Evolutionary conservation across 2,797 vertebrate genomes (phyloP), one percentile per base, ranked within the genome.

Genomic region (Sparus aurata): DNA sequence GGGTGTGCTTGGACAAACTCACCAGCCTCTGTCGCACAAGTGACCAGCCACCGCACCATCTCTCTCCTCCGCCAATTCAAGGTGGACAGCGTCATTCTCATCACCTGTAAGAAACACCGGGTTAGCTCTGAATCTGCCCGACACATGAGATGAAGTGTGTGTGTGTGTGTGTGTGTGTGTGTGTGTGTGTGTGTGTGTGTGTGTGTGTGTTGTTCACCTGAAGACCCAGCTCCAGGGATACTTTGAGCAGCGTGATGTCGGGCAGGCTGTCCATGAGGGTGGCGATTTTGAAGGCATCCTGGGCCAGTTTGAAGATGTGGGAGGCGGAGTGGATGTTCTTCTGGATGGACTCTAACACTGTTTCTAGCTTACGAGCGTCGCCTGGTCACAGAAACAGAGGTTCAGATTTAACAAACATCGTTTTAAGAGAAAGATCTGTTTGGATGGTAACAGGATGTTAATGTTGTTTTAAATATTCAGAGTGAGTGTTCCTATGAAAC

Each of bases 1-100:
- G 38, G 9, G 38, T 2, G 23, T 20, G 23, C 10, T 15, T 23
- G 10, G n/a, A 3, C 2, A n/a, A 57, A 22, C 98, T 84, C 93
- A 98, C 98, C 98, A 58, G 98, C 96, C 97, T 99, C 97, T 77
- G 97, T 98, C 77, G 97, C 98, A 90, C 98, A 99, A 0, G 97
- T 98, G 84, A 98, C 98, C 81, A 99, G 91, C 98, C 98, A 98
- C 80, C 98, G 96, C 85, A 98, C 97, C 98, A 99, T 99, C 92
- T 99, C 98, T 73, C 98, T 95, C 38, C 98, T 95, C 66, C 98
- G 92, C 98, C 97, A 98, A 88, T 98, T 99, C 91, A 99, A 83
- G 0, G 98, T 99, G 2, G 98, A 99, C 86, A 99, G 91, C 0
- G 98, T 99, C 97, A 99, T 98, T 46, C 98, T 94, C 98, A 98